These are phyloP conservation scores for Lepisosteus oculatus DNA, from an alignment of 2,113 vertebrate genomes.

Conservation along the genomic window DNA sequence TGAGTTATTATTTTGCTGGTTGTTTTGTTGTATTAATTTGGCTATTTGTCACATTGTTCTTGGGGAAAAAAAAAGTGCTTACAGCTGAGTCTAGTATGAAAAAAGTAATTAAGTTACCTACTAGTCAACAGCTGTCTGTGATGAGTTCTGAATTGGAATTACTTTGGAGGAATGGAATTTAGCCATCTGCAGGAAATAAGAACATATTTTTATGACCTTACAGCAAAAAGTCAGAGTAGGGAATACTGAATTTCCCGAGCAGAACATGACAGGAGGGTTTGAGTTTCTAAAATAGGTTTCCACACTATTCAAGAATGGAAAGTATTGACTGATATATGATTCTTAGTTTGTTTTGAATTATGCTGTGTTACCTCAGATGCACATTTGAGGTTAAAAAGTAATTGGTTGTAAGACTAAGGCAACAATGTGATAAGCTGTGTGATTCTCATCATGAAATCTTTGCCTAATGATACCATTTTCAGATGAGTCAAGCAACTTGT, in stretches of 20 bases:
- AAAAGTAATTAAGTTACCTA: slow-evolving; percentile 67
- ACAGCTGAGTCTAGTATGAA: slow-evolving; percentile 60
- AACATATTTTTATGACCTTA: slow-evolving; percentile 73
- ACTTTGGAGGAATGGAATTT: slow-evolving; percentile 64
- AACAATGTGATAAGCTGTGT: background rate
- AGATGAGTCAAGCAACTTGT: background rate
- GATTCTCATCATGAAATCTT: slow-evolving; percentile 2
- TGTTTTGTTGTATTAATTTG: background rate
- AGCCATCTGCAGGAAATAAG: slow-evolving; percentile 73
- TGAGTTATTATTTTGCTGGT: slow-evolving; percentile 4
- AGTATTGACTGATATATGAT: slow-evolving; percentile 28
- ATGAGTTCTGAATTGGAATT: slow-evolving; percentile 71
- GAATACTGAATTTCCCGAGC: slow-evolving; percentile 47
- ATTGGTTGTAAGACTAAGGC: slow-evolving; percentile 15
- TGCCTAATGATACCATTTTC: background rate
- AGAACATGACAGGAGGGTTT: background rate
- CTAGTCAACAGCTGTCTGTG: slow-evolving; percentile 72
- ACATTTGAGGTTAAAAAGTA: background rate
- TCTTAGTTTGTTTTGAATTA: background rate
- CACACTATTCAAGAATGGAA: slow-evolving; percentile 35
- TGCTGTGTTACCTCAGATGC: background rate
- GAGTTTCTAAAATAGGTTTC: slow-evolving; percentile 22
- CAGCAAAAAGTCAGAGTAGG: slow-evolving; percentile 55
- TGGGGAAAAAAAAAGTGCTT: slow-evolving; percentile 47
- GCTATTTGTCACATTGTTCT: background rate